These are phyloP conservation scores for Oopsacas minuta DNA, from an alignment of 37 sponge, comb jelly and placozoan species.

Conservation along the genomic window DNA sequence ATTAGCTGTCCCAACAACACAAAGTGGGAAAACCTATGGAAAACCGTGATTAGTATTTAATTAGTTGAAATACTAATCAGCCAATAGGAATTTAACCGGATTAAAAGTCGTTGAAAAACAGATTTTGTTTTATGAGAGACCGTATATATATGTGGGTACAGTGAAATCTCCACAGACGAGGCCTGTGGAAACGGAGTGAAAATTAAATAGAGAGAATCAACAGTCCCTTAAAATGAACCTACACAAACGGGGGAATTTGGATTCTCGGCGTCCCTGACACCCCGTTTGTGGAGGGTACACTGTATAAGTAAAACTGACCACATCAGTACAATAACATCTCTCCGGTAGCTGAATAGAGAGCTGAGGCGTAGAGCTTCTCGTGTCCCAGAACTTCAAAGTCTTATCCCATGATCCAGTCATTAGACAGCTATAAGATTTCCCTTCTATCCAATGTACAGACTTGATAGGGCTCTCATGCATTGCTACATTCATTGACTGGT, in stretches of 20 bases:
- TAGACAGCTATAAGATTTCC: conserved; percentile 57
- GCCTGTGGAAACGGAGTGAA: no score
- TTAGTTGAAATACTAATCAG: no score
- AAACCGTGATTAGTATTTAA: no score
- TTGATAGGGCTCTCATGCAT: conserved; percentile 91
- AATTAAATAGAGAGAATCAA: no score
- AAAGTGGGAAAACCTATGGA: conserved; percentile 59
- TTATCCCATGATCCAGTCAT: conserved; percentile 95
- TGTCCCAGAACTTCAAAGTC: conserved; percentile 94
- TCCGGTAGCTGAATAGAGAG: conserved; percentile 61
- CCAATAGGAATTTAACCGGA: no score
- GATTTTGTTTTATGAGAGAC: no score
- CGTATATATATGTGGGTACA: no score
- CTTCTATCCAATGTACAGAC: conserved; percentile 75
- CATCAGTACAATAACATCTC: conserved; percentile 84
- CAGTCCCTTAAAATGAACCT: neutral
- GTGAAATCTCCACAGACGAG: no score
- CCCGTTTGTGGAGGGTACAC: no score
- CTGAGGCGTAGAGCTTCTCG: conserved; percentile 50
- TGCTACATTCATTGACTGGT: conserved; percentile 67
- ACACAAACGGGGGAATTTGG: no score
- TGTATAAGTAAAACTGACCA: conserved; percentile 54
- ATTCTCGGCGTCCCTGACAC: no score
- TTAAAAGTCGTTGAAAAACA: no score
- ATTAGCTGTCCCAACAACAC: conserved; percentile 67